Conservation (phyloP, 2,888 invertebrate species). For the Lasiommata megera region DNA sequence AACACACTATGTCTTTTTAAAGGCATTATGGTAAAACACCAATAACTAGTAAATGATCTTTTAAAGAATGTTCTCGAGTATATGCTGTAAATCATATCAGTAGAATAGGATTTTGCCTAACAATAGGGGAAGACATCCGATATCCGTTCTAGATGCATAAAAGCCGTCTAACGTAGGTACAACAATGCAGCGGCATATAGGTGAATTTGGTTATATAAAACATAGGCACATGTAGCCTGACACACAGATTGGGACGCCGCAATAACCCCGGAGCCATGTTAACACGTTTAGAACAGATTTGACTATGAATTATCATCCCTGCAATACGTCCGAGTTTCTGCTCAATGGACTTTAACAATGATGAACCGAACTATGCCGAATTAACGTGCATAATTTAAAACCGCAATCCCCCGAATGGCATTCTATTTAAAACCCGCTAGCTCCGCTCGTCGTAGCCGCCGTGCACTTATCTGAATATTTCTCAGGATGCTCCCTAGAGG, state of each 20-base stretch:
- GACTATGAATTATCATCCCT: slow-evolving; percentile 70
- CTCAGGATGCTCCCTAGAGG: slow-evolving; percentile 32
- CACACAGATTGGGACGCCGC: slow-evolving; percentile 61
- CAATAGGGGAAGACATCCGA: background rate
- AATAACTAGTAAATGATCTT: too few relatives aligned
- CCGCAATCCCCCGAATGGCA: background rate
- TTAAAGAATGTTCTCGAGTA: too few relatives aligned
- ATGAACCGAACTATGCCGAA: slow-evolving; percentile 36
- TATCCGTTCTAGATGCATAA: slow-evolving; percentile 1
- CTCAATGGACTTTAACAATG: slow-evolving; percentile 47
- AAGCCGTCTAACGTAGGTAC: slow-evolving; percentile 6
- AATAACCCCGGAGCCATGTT: slow-evolving; percentile 69
- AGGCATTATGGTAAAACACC: too few relatives aligned
- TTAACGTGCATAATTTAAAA: slow-evolving; percentile 35
- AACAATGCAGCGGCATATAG: slow-evolving; percentile 10
- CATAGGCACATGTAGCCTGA: slow-evolving; percentile 28
- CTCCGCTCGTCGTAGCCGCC: slow-evolving; percentile 27
- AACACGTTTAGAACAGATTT: slow-evolving; percentile 73
- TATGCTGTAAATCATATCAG: background rate
- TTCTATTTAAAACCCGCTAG: slow-evolving; percentile 39
- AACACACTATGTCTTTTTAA: too few relatives aligned
- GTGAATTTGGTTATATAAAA: slow-evolving; percentile 12
- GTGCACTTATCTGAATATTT: slow-evolving; percentile 14
- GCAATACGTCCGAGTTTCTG: slow-evolving; percentile 62
- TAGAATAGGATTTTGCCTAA: background rate